Base-by-base conservation (phyloP, 2,888 invertebrate species). In the Apamea anceps region DNA sequence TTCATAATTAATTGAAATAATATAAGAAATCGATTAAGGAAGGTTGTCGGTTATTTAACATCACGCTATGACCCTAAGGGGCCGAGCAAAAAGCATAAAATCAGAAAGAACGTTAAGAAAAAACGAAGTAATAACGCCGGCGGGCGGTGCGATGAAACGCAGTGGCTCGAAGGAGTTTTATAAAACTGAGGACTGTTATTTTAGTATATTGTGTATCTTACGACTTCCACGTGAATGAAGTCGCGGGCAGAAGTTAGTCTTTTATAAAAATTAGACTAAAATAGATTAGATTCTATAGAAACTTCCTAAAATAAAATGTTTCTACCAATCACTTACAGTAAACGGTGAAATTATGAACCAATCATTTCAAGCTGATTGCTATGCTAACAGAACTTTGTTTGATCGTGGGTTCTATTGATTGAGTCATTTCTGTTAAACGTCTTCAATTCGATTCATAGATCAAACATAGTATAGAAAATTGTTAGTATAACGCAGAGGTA, bases 341-440 rank as follows among this genome's bases (percentile, higher is more conserved):
- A 54, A 71, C 21, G 54, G 32, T 32, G 15, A 5, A 15, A 45
- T 54, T 54, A 82, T 15, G 21, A 57, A 42, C 15, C 48, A 42
- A 68, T 63, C 42, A 32, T 72, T 62, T 68, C 13, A 42, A 54
- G 57, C 66, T 45, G 60, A 71, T 81, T 37, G 25, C 65, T 62
- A 13, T 21, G 42, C 62, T 67, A 75, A 57, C 28, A 70, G 51
- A 62, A 15, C 18, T 48, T 6, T 62, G 70, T 66, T 76, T 68
- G 86, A 62, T 72, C 48, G 32, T 54, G 12, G 54, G 37, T 63
- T 28, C 32, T 68, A 73, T 86, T 82, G 65, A 75, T 76, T 51
- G n/a, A 82, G 13, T 66, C n/a, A 48, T 82, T 85, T 74, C 25
- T 42, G 57, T 45, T 51, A 13, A 60, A 60, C 42, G 12, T 51